Evolutionary conservation across 2,888 invertebrate genomes (phyloP).

Genomic region (Torymus aiolomorphi): DNA sequence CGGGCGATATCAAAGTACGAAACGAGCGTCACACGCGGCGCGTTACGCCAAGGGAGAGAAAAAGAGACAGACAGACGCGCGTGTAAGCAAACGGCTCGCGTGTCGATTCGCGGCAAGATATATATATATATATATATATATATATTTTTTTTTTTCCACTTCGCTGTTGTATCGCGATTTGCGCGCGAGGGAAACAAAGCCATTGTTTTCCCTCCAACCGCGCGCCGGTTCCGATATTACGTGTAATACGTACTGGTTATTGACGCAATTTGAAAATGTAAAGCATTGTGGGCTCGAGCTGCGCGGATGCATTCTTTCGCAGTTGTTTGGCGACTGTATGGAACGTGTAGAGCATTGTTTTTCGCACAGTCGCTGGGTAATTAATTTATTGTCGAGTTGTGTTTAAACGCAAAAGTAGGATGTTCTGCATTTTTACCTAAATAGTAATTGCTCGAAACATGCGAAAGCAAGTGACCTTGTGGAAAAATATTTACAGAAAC

Average conservation of each 20-base stretch:
- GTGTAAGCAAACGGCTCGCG: conserved; percentile 69
- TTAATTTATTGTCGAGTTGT: conserved; percentile 9
- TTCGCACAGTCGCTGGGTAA: not conserved
- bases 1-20: not conserved
- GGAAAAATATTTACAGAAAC: too few species aligned
- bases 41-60: not conserved
- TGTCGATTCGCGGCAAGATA: conserved; percentile 74
- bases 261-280: conserved; percentile 48
- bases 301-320: conserved; percentile 3
- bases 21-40: not conserved
- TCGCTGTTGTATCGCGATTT: conserved; percentile 73
- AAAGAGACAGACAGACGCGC: not conserved
- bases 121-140: too few species aligned
- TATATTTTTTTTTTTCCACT: conserved; percentile 69
- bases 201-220: conserved; percentile 69
- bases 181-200: conserved; percentile 70
- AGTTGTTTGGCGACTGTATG: not conserved
- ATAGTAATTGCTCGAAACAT: too few species aligned
- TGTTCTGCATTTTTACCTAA: too few species aligned
- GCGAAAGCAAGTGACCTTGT: too few species aligned
- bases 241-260: conserved; percentile 24
- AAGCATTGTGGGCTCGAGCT: conserved; percentile 19
- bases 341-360: conserved; percentile 2
- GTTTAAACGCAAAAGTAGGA: too few species aligned
- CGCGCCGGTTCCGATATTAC: not conserved